These are phyloP conservation scores for Protobothrops flavoviridis DNA, from an alignment of 2,113 vertebrate genomes.

Conservation along the genomic window DNA sequence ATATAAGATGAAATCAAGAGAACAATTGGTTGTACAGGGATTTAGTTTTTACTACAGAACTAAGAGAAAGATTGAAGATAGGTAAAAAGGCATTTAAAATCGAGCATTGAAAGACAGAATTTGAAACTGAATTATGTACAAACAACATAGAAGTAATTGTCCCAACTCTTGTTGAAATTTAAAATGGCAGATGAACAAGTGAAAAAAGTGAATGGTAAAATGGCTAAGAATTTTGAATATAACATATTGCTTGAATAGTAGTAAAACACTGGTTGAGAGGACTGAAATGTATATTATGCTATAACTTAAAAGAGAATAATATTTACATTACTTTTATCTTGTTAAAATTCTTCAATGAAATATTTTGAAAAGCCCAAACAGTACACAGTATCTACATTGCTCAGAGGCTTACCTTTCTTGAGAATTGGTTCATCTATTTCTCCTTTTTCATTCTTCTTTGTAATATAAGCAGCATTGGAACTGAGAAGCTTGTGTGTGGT, in stretches of 20 bases:
- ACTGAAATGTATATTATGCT: neutral
- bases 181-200: neutral
- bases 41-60: neutral
- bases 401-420: neutral
- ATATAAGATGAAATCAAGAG: neutral
- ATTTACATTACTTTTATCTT: neutral
- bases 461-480: neutral
- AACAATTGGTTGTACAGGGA: neutral
- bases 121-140: neutral
- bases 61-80: neutral
- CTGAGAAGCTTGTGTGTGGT: neutral
- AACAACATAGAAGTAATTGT: neutral
- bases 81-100: neutral
- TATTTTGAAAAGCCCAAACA: neutral
- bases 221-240: neutral
- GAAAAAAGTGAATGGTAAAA: neutral
- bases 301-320: neutral
- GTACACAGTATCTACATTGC: neutral
- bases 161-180: neutral
- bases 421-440: neutral
- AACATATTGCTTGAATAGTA: neutral
- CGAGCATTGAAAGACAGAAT: neutral
- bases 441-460: neutral
- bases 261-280: neutral
- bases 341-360: neutral